Evolutionary conservation across 2,797 vertebrate species (phyloP).

Genomic region (Falco rusticolus): DNA sequence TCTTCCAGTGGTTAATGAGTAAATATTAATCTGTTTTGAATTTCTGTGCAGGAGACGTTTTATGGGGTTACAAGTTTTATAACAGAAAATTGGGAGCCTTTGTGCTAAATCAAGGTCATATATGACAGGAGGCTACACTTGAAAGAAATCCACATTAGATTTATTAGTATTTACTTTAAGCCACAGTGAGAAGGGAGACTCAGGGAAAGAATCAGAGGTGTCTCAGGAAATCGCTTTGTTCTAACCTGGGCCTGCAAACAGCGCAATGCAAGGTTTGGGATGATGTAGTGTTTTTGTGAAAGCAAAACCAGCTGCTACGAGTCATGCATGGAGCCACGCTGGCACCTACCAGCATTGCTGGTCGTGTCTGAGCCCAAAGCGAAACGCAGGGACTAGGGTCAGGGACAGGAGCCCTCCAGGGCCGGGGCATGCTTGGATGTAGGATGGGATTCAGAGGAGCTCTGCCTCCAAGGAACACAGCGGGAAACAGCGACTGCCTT

Average conservation of each 20-base stretch:
- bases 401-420: background rate
- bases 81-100: background rate
- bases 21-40: background rate
- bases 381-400: background rate
- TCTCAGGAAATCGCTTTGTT: background rate
- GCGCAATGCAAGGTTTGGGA: background rate
- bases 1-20: background rate
- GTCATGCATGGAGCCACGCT: fast-evolving
- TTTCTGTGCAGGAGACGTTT: background rate
- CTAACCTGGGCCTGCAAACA: background rate
- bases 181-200: background rate
- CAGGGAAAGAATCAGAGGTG: background rate
- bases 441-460: background rate
- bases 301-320: background rate
- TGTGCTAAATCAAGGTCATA: background rate
- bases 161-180: background rate
- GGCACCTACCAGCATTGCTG: background rate
- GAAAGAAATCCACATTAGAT: background rate
- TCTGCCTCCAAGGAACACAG: background rate
- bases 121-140: background rate
- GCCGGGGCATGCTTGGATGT: background rate
- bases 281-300: background rate
- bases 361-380: background rate
- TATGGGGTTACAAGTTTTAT: background rate
- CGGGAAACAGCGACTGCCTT: background rate